Evolutionary conservation across 2,797 vertebrate species (phyloP).

Genomic region (Sebastiscus tertius): DNA sequence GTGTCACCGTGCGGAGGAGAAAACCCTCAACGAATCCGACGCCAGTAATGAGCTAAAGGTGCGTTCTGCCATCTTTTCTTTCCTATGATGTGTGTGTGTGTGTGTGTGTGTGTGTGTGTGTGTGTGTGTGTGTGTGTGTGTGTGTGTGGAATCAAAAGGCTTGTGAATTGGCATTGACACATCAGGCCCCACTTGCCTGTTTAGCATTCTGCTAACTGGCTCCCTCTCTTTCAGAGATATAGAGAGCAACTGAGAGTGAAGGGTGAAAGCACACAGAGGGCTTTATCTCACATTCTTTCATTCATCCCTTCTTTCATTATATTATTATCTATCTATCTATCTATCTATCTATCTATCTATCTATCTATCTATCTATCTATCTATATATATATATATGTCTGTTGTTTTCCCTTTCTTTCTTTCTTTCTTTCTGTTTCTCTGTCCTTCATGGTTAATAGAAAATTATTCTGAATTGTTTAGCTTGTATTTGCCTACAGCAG

Average conservation of each 20-base stretch:
- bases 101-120: conserved; percentile 3
- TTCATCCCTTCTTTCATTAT: not conserved
- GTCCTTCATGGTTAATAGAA: conserved; percentile 48
- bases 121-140: conserved; percentile 5
- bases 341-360: too few relatives aligned
- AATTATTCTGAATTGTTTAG: conserved; percentile 37
- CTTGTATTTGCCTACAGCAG: conserved; percentile 53
- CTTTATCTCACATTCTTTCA: not conserved
- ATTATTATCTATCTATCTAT: not conserved
- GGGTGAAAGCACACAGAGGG: not conserved
- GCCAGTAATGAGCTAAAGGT: conserved; percentile 74
- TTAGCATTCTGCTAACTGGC: conserved; percentile 54
- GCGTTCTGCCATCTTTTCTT: conserved; percentile 15
- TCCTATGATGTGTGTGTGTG: not conserved
- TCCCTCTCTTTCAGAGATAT: conserved; percentile 5
- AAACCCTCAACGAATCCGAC: conserved; percentile 30
- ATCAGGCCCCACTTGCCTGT: conserved; percentile 24
- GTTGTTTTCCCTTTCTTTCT: not conserved
- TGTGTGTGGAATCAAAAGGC: conserved; percentile 43
- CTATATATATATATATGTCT: not conserved
- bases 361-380: too few relatives aligned
- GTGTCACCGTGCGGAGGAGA: conserved; percentile 30
- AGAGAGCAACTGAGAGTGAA: conserved; percentile 11
- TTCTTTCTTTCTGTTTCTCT: not conserved
- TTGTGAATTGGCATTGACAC: conserved; percentile 42